Evolutionary conservation across 2,113 vertebrate genomes (phyloP).

Genomic region (Pachypanchax playfairii): DNA sequence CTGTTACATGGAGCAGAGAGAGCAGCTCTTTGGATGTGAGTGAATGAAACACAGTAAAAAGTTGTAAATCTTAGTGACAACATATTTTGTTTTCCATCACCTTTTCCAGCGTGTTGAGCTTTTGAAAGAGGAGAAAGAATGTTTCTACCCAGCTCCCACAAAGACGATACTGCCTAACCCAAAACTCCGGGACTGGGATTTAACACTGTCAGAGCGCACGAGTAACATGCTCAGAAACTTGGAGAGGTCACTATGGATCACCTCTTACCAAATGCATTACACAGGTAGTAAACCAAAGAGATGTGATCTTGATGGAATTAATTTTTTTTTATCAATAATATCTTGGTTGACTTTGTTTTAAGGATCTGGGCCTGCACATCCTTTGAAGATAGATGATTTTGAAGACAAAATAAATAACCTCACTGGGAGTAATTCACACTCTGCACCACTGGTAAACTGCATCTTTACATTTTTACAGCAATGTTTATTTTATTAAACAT

Average conservation of each 20-base stretch:
- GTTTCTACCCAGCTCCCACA: constrained; percentile 75
- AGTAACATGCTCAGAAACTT: constrained; percentile 79
- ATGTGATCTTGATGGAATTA: background rate
- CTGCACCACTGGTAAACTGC: constrained; percentile 66
- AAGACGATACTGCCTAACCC: constrained; percentile 72
- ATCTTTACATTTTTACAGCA: background rate
- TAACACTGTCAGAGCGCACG: constrained; percentile 67
- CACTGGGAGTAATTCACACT: constrained; percentile 65
- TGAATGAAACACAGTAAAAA: constrained; percentile 2
- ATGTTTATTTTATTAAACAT: background rate
- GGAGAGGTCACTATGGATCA: constrained; percentile 78
- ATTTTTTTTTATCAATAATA: constrained; percentile 13
- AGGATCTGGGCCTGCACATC: constrained; percentile 77
- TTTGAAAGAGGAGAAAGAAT: constrained; percentile 57
- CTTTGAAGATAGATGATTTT: constrained; percentile 78
- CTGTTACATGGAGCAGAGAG: constrained; percentile 74
- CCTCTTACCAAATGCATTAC: constrained; percentile 77
- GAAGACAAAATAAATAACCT: constrained; percentile 69
- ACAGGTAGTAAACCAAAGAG: constrained; percentile 67
- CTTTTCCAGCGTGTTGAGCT: constrained; percentile 71
- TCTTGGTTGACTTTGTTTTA: constrained; percentile 38
- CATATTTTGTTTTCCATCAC: background rate
- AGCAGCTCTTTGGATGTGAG: constrained; percentile 76
- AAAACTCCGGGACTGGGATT: constrained; percentile 64
- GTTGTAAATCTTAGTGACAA: background rate